Percentiles rank a stretch among this genome's conserved stretches.
phyloP scores from a whole-genome alignment of 1,140 invertebrate species.

The Sinella curviseta region DNA sequence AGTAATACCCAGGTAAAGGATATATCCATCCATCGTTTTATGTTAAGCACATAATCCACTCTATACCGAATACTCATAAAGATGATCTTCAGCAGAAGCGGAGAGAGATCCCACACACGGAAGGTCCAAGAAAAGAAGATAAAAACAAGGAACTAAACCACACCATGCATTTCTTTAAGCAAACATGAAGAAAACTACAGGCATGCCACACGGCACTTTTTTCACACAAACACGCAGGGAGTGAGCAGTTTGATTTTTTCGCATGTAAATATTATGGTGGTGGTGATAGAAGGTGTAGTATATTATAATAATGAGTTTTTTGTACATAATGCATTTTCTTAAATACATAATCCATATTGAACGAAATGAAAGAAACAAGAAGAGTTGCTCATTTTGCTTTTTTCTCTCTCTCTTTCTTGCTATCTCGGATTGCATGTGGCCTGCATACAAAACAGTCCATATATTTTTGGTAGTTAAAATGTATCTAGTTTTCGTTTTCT shows the following conservation, averaged over 20 bases:
- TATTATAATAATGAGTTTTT: neutral
- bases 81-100: neutral
- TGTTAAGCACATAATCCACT: no score
- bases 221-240: constrained; percentile 26
- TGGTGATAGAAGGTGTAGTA: neutral
- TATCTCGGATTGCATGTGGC: neutral
- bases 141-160: no score
- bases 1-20: no score
- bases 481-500: neutral
- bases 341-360: constrained; percentile 3
- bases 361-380: neutral
- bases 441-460: neutral
- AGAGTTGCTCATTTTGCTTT: neutral
- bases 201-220: constrained; percentile 21
- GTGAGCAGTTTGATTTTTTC: constrained; percentile 17
- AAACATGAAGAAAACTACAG: constrained; percentile 1
- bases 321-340: neutral
- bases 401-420: neutral
- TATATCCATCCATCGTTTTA: no score
- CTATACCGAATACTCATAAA: neutral
- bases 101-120: constrained; percentile 8
- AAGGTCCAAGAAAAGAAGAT: neutral
- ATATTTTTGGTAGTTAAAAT: neutral
- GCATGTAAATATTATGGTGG: neutral
- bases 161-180: neutral